Conservation (phyloP, 1,140 invertebrate species). For the Glossosoma conforme region DNA sequence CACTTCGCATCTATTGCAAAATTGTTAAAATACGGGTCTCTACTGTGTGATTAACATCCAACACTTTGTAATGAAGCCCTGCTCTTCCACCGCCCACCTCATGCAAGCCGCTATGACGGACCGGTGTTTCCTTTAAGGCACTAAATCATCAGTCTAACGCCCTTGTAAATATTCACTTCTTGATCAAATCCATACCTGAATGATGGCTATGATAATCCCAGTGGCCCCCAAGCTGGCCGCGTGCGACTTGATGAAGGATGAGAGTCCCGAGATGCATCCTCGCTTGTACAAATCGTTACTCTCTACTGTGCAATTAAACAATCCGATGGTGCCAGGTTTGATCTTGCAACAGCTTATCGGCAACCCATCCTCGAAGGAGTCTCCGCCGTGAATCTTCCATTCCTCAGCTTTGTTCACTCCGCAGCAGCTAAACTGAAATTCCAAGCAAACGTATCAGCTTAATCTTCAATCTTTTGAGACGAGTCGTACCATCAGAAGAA, state of each 20-base stretch:
- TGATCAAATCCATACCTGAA: no score
- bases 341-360: slow-evolving; percentile 61
- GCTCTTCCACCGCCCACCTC: no score
- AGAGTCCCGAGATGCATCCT: slow-evolving; percentile 61
- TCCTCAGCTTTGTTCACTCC: slow-evolving; percentile 56
- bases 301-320: slow-evolving; percentile 40
- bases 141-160: no score
- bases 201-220: slow-evolving; percentile 67
- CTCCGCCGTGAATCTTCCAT: slow-evolving; percentile 49
- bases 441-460: slow-evolving; percentile 1
- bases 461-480: not conserved
- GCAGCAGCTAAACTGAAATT: slow-evolving; percentile 67
- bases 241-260: slow-evolving; percentile 58
- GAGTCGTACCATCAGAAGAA: slow-evolving; percentile 27
- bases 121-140: no score
- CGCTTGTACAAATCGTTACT: slow-evolving; percentile 26
- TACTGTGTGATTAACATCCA: no score
- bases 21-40: no score
- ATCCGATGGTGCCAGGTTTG: slow-evolving; percentile 41
- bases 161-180: no score
- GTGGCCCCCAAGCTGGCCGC: slow-evolving; percentile 67
- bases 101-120: no score
- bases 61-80: no score
- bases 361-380: slow-evolving; percentile 34
- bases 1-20: no score